Evolutionary conservation across 2,888 invertebrate genomes (phyloP), one percentile per base, ranked within the genome.

Genomic region (Caenorhabditis becei): DNA sequence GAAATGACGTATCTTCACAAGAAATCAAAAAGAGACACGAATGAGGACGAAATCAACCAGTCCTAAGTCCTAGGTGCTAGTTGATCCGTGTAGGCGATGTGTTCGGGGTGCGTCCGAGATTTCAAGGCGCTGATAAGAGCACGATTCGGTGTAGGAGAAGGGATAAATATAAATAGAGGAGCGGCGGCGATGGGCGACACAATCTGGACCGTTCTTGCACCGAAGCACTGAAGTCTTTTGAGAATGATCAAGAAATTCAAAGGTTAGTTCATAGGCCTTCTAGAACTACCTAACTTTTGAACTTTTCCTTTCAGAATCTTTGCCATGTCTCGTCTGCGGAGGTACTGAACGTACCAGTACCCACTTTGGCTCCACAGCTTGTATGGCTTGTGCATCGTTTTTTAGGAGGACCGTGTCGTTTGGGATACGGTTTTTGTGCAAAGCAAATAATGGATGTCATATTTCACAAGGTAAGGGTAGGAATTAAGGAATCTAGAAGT

Each of bases 341-440:
- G 26, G 26, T 1, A 14, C 37, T 1, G 61, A 61, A 18, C n/a
- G 58, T 1, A 51, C 59, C 2, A 58, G 58, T 26, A 24, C 61
- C 11, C 70, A 70, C 11, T 70, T 70, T n/a, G 70, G 70, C 26
- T 51, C 70, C 0, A 18, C 35, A 0, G 59, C 26, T 26, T 70
- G 70, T 35, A 70, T 70, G 70, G 70, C 70, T 0, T 70, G 70
- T 18, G 70, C 70, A 0, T 70, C 70, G 1, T 70, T 70, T 49
- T 70, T 70, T 37, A 59, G 70, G 24, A 32, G 70, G 11, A 70
- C 70, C 11, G 70, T 70, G 16, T 70, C 70, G 2, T 70, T 70
- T 14, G 61, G 61, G 2, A 70, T 70, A 24, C 51, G 70, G 18
- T 70, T 70, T 14, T 20, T 70, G 26, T 70, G 70, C 18, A 35